These are phyloP conservation scores for Macroramphosus scolopax DNA, from an alignment of 2,797 vertebrate species.

Conservation along the genomic window DNA sequence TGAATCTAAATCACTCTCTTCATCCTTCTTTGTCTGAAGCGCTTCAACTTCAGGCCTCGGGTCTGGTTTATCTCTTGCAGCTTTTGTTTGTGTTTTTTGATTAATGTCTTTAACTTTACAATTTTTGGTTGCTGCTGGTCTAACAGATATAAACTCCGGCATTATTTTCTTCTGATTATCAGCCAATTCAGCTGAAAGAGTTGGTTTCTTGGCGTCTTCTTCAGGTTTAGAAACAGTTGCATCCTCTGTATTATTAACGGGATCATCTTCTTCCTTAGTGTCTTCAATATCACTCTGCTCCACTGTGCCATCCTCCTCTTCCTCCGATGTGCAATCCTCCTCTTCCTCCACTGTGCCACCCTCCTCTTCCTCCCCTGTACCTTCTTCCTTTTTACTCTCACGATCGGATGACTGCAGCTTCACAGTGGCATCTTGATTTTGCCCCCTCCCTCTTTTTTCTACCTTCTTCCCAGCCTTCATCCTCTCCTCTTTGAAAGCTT, in stretches of 20 bases:
- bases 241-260: slow-evolving; percentile 12
- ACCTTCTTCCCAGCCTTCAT: slow-evolving; percentile 12
- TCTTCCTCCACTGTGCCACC: neutral
- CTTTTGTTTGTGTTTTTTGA: slow-evolving; percentile 14
- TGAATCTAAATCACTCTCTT: slow-evolving; percentile 72
- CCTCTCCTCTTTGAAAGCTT: slow-evolving; percentile 75
- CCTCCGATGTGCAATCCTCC: neutral
- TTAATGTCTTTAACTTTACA: slow-evolving; percentile 15
- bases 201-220: no score
- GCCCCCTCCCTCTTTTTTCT: slow-evolving; percentile 18
- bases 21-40: neutral
- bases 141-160: slow-evolving; percentile 3
- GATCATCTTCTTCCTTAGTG: neutral
- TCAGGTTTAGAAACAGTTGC: slow-evolving; percentile 1
- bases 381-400: neutral
- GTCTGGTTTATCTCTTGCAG: slow-evolving; percentile 1
- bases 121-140: slow-evolving; percentile 7
- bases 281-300: slow-evolving; percentile 10
- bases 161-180: slow-evolving; percentile 18
- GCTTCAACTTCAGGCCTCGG: slow-evolving; percentile 17
- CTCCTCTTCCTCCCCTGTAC: neutral
- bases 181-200: neutral
- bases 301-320: neutral
- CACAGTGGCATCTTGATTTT: slow-evolving; percentile 17
- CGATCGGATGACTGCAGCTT: slow-evolving; percentile 3